Evolutionary conservation across 2,797 vertebrate genomes (phyloP).

Genomic region (Morus bassanus): DNA sequence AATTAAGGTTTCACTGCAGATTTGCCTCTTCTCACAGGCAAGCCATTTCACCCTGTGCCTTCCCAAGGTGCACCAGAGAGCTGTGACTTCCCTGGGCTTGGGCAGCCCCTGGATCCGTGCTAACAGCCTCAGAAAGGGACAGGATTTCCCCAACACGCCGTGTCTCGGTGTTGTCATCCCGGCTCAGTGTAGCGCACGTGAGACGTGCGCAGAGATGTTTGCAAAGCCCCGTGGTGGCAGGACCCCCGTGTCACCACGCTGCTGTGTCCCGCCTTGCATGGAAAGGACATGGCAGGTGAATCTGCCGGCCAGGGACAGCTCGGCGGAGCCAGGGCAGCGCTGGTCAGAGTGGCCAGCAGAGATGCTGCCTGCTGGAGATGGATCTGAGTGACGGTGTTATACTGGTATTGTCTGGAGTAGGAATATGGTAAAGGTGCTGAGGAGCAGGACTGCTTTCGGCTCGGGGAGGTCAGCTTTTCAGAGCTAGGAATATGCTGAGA

Average conservation of each 20-base stretch:
- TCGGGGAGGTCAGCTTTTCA: background rate
- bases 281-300: background rate
- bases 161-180: background rate
- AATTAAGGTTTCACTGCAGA: background rate
- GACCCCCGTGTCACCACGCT: accelerated
- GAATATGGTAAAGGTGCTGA: background rate
- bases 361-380: background rate
- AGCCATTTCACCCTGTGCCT: accelerated
- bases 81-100: accelerated
- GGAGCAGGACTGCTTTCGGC: background rate
- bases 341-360: background rate
- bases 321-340: accelerated
- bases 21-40: background rate
- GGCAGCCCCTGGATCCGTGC: background rate
- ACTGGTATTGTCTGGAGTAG: background rate
- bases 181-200: accelerated
- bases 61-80: background rate
- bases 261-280: background rate
- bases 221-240: background rate
- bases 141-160: accelerated
- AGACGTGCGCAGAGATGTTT: background rate
- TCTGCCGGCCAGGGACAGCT: background rate
- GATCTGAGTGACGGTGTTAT: background rate
- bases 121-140: background rate
- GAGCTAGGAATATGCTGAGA: background rate